Conservation (phyloP, 2,888 invertebrate species). For the Drosophila koepferae region DNA sequence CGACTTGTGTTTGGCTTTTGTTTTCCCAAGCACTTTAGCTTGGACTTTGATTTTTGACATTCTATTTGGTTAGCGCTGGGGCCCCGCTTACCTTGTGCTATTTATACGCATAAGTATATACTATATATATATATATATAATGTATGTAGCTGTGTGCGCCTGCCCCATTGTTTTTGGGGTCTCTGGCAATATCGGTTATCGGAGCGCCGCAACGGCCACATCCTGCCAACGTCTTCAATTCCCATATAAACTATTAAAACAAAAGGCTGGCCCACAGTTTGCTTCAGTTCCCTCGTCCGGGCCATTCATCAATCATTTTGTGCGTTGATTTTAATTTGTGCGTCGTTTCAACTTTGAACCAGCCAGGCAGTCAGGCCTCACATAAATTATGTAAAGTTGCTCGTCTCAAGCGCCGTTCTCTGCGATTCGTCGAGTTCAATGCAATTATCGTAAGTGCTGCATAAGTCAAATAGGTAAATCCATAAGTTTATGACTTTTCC, state of each 20-base stretch:
- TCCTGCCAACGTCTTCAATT: constrained; percentile 27
- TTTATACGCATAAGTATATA: constrained; percentile 44
- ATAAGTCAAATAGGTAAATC: constrained; percentile 75
- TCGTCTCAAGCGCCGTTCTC: constrained; percentile 21
- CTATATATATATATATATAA: too few relatives aligned
- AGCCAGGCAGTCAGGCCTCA: constrained; percentile 25
- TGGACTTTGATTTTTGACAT: constrained; percentile 81
- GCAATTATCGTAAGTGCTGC: constrained; percentile 79
- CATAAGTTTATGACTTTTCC: constrained; percentile 78
- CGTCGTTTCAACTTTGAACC: constrained; percentile 73
- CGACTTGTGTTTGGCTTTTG: constrained; percentile 74
- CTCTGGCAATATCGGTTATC: constrained; percentile 48
- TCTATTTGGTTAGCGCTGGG: constrained; percentile 62
- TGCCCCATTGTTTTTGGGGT: constrained; percentile 36
- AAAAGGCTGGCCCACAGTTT: constrained; percentile 25
- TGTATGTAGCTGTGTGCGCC: constrained; percentile 11
- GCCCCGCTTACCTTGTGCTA: constrained; percentile 67
- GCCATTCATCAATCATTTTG: constrained; percentile 76
- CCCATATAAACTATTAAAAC: constrained; percentile 58
- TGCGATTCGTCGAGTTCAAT: constrained; percentile 59
- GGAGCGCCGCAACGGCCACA: constrained; percentile 25
- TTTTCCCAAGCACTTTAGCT: constrained; percentile 67
- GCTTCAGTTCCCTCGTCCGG: constrained; percentile 11
- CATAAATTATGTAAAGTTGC: constrained; percentile 79
- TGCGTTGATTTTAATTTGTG: constrained; percentile 79